Percentiles rank a stretch among this genome's conserved stretches.
Evolutionary conservation across 2,113 vertebrate species (phyloP).

Genomic region (Sclerurus mexicanus): DNA sequence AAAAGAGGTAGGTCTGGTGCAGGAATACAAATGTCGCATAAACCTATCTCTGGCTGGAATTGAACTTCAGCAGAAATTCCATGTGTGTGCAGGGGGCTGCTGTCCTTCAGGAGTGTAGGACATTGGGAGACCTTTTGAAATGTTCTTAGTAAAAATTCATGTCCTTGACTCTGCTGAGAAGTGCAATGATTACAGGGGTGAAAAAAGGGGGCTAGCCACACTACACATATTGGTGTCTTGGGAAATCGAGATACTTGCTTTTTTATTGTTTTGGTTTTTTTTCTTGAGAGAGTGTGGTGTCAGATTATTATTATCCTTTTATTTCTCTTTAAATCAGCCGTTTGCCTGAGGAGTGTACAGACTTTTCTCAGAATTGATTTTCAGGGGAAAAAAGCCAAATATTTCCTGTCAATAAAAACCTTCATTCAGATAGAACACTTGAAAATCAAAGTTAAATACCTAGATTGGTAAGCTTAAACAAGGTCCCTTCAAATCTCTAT

Average conservation of each 20-base stretch:
- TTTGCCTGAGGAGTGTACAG: not conserved
- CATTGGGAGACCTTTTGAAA: not conserved
- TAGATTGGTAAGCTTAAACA: not conserved
- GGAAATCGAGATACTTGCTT: not conserved
- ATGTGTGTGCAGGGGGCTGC: not conserved
- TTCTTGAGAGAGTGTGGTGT: not conserved
- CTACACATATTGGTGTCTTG: not conserved
- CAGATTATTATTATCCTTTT: not conserved
- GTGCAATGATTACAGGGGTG: not conserved
- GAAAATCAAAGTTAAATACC: not conserved
- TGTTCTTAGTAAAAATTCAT: not conserved
- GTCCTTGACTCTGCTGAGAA: not conserved
- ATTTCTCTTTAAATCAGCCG: not conserved
- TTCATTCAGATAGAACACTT: not conserved
- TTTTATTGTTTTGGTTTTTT: not conserved
- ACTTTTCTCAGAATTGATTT: not conserved
- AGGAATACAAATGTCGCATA: not conserved
- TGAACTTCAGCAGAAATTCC: not conserved
- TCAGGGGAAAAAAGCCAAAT: not conserved
- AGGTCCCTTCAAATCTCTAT: not conserved
- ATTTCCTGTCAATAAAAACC: not conserved
- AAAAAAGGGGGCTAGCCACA: not conserved
- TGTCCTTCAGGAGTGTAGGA: not conserved
- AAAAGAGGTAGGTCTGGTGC: not conserved
- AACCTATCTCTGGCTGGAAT: not conserved